Conservation (phyloP, 2,888 invertebrate species). For the Pristionchus entomophagus region DNA sequence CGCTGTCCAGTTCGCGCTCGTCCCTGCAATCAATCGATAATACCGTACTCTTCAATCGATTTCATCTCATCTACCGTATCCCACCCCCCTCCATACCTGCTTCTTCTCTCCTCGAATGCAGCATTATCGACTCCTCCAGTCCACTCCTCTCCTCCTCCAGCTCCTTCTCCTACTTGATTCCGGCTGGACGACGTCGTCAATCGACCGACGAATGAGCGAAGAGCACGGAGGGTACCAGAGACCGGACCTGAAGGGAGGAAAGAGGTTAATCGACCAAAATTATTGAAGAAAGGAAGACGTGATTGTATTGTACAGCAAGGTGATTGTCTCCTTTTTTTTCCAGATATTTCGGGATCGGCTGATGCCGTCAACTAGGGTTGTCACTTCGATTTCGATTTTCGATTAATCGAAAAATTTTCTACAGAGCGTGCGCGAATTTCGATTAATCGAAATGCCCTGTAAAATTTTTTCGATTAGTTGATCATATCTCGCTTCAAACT, state of each 20-base stretch:
- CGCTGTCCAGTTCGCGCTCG: constrained; percentile 26
- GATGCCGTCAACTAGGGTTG: no score
- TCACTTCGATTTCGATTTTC: no score
- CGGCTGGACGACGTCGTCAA: constrained; percentile 6
- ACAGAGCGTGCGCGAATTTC: no score
- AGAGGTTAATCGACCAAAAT: no score
- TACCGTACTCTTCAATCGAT: not conserved
- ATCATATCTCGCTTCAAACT: no score
- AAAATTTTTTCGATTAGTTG: no score
- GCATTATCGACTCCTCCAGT: constrained; percentile 31
- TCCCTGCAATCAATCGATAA: not conserved
- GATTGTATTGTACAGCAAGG: no score
- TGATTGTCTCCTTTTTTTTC: no score
- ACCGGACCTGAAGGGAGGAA: not conserved
- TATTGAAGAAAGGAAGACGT: no score
- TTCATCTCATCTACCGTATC: not conserved
- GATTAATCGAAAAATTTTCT: no score
- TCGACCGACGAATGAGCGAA: constrained; percentile 17
- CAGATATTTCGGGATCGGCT: no score
- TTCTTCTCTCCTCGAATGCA: constrained; percentile 38
- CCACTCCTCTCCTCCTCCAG: not conserved
- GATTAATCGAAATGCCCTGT: no score
- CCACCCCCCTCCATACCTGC: not conserved
- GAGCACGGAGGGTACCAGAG: constrained; percentile 8
- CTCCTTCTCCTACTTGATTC: not conserved